These are phyloP conservation scores for Cheilosia grossa DNA, from an alignment of 2,888 invertebrate genomes.

Conservation along the genomic window DNA sequence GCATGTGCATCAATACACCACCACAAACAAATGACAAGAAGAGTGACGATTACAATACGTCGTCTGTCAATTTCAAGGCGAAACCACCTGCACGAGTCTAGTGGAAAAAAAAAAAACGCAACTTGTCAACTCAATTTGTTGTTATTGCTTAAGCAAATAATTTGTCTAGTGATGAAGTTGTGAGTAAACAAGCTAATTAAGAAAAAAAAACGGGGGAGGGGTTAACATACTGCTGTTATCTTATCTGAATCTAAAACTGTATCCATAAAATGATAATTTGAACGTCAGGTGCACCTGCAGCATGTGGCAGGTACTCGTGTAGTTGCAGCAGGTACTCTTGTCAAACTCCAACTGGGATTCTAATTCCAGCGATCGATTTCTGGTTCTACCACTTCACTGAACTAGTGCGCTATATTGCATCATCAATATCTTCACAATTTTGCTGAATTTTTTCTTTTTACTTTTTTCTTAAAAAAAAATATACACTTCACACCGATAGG, in stretches of 20 bases:
- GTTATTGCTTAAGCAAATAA: slow-evolving; percentile 34
- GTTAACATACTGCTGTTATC: slow-evolving; percentile 45
- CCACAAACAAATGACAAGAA: background rate
- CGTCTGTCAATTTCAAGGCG: slow-evolving; percentile 36
- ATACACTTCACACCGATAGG: background rate
- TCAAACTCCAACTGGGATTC: background rate
- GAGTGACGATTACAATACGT: slow-evolving; percentile 2
- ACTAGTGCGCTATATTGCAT: slow-evolving; percentile 23
- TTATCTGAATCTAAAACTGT: slow-evolving; percentile 45
- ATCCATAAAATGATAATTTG: slow-evolving; percentile 66
- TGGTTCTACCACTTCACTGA: slow-evolving; percentile 38
- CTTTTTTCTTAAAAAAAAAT: background rate
- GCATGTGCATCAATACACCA: background rate
- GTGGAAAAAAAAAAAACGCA: background rate
- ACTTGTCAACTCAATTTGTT: background rate
- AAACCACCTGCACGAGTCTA: background rate
- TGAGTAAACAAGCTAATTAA: slow-evolving; percentile 18
- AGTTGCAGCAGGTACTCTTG: background rate
- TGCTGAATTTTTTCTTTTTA: background rate
- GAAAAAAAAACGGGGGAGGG: background rate
- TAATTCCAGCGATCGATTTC: background rate
- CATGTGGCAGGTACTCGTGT: background rate
- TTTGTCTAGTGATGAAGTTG: slow-evolving; percentile 16
- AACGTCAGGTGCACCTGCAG: slow-evolving; percentile 9
- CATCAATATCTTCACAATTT: slow-evolving; percentile 34